Base-by-base conservation (phyloP, 2,797 vertebrate genomes). In the Coendou prehensilis region DNA sequence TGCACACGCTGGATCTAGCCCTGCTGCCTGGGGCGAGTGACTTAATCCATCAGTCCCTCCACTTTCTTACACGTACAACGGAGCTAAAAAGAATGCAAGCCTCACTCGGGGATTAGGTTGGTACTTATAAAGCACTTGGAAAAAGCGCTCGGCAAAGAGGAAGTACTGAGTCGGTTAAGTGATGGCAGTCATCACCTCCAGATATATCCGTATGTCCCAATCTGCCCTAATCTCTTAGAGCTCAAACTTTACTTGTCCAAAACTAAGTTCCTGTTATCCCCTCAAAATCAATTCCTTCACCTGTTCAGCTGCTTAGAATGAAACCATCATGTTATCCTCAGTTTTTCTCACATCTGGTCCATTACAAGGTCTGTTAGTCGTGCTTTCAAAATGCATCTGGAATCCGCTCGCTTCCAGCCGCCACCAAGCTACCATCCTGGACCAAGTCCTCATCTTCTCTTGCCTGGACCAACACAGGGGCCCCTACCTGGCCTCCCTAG, bases 51-150 rank as follows among this genome's bases (percentile, higher is more conserved):
- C 20, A 18, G n/a, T 67, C 71, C 30, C 28, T 81, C 47, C 9
- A 54, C 17, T 56, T 87, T 86, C 75, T 95, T 71, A 87, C 1
- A 84, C 41, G 9, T 54, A 93, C 59, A 85, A 92, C 75, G 67
- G 52, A 26, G 56, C 63, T 82, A 37, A 82, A 87, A 61, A 73
- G 26, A 84, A 64, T 45, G 30, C 2, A 81, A 30, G n/a, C 18
- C 17, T 86, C 73, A 30, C n/a, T 91, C 54, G 17, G 9, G 6
- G 6, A 69, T 54, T 45, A 61, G 41, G 28, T 61, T 30, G 59
- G 73, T 56, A 61, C 33, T 69, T 67, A 86, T 3, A 33, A 83
- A 91, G 47, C 11, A 33, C 56, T 50, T 73, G n/a, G 47, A 54
- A 83, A 95, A 96, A 69, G 10, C n/a, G 59, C n/a, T 59, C 37